These are phyloP conservation scores for Glaucopsyche alexis DNA, from an alignment of 2,888 invertebrate species.

Conservation along the genomic window DNA sequence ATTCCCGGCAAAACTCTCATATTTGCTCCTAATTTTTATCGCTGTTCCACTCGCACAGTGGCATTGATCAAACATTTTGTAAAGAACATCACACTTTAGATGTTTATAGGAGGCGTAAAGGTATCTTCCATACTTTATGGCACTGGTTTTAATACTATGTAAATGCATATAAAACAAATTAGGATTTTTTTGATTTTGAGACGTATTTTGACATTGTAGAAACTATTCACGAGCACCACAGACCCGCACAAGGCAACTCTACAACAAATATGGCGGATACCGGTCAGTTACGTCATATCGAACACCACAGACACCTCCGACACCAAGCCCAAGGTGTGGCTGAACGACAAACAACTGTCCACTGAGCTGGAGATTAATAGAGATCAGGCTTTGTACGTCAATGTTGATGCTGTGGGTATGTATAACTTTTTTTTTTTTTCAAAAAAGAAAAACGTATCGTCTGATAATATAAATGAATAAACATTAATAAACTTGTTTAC, in stretches of 20 bases:
- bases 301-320: slow-evolving; percentile 46
- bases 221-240: slow-evolving; percentile 57
- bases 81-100: no score
- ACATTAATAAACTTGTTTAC: no score
- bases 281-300: slow-evolving; percentile 69
- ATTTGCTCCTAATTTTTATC: neutral
- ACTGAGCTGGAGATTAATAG: slow-evolving; percentile 48
- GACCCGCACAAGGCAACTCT: slow-evolving; percentile 56
- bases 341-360: slow-evolving; percentile 47
- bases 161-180: no score
- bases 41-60: no score
- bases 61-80: no score
- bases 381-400: slow-evolving; percentile 81
- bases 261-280: slow-evolving; percentile 80
- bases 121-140: no score
- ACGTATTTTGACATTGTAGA: slow-evolving; percentile 45
- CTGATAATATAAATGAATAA: no score
- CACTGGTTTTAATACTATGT: no score
- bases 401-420: slow-evolving; percentile 80
- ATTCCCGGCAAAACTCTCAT: no score
- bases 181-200: no score
- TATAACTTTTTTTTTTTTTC: slow-evolving; percentile 23
- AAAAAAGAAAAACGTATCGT: neutral
- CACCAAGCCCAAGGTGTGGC: slow-evolving; percentile 59
- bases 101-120: no score